Conservation (phyloP, 2,113 vertebrate species). For the Melanotaenia duboulayi region DNA sequence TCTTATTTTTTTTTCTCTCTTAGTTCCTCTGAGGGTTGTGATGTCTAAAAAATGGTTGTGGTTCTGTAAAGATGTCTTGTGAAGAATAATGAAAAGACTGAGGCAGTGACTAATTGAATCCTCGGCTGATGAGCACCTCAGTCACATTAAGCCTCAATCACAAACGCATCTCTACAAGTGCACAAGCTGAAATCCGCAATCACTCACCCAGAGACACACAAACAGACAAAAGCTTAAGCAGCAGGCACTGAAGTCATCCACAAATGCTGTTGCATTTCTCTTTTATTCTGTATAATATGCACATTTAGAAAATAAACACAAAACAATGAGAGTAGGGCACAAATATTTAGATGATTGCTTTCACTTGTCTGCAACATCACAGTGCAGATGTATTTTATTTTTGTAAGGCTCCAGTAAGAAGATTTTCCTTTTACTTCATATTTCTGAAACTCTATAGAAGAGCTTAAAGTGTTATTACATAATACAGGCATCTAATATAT, state of each 20-base stretch:
- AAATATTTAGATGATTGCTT: not conserved
- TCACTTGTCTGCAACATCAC: too few relatives aligned
- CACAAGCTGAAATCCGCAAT: not conserved
- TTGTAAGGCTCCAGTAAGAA: too few relatives aligned
- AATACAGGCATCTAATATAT: too few relatives aligned
- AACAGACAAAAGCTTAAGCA: not conserved
- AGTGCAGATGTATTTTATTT: too few relatives aligned
- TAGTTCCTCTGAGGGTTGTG: too few relatives aligned
- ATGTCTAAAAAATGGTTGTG: not conserved
- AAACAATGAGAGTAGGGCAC: not conserved
- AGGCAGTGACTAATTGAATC: conserved; percentile 27
- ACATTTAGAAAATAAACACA: not conserved
- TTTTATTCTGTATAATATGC: conserved; percentile 4
- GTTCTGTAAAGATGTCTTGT: conserved; percentile 6
- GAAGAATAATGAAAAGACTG: conserved; percentile 24
- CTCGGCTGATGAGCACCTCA: conserved; percentile 30
- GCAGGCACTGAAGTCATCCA: not conserved
- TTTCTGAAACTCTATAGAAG: too few relatives aligned
- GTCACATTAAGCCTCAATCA: conserved; percentile 7
- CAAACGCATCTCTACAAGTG: not conserved
- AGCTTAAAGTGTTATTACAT: too few relatives aligned
- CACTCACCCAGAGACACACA: not conserved
- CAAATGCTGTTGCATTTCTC: not conserved
- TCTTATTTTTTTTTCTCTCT: too few relatives aligned
- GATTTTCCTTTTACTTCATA: too few relatives aligned